Evolutionary conservation across 2,113 vertebrate genomes (phyloP).

Genomic region (Pogonocichla stellata): DNA sequence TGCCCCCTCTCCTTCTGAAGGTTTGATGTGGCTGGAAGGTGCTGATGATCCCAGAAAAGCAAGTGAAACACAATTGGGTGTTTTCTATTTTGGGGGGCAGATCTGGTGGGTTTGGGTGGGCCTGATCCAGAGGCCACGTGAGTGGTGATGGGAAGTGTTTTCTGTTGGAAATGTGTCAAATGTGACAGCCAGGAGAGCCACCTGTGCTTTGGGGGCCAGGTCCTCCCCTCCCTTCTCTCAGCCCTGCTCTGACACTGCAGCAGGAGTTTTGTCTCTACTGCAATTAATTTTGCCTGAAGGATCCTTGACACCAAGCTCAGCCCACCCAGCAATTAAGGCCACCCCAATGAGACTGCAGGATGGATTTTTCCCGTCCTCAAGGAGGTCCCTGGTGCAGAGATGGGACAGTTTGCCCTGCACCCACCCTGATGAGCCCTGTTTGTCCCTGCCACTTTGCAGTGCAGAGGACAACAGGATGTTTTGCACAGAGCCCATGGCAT

Average conservation of each 20-base stretch:
- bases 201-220: not conserved
- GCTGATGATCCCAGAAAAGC: not conserved
- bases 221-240: not conserved
- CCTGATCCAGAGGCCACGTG: not conserved
- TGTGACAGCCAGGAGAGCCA: not conserved
- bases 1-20: not conserved
- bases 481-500: not conserved
- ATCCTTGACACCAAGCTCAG: not conserved
- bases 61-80: not conserved
- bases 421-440: not conserved
- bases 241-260: fast-evolving
- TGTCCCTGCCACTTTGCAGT: not conserved
- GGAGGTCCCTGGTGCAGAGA: not conserved
- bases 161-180: not conserved
- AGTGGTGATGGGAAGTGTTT: not conserved
- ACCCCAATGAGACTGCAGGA: not conserved
- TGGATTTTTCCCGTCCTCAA: not conserved
- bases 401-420: not conserved
- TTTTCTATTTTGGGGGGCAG: not conserved
- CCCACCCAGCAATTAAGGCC: not conserved
- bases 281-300: not conserved
- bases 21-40: not conserved
- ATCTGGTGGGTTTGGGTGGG: not conserved
- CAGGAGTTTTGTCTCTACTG: not conserved
- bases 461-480: slow-evolving; percentile 55